Percentiles rank a stretch among this genome's conserved stretches.
Evolutionary conservation across 2,797 vertebrate genomes (phyloP).

Genomic region (Melanotaenia trifasciata): DNA sequence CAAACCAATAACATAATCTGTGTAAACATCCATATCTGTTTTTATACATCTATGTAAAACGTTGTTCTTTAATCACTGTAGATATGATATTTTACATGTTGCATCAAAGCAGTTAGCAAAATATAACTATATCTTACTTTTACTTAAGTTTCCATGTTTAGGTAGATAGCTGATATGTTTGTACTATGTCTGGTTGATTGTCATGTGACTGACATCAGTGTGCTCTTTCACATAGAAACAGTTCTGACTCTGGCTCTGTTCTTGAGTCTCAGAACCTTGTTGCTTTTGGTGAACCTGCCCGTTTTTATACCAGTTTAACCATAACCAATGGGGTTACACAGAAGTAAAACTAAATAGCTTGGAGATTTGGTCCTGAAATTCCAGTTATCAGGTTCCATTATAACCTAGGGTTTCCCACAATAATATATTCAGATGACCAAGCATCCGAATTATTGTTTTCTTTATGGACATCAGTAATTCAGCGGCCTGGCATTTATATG

Average conservation of each 20-base stretch:
- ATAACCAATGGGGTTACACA: background rate
- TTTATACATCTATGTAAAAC: background rate
- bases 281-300: background rate
- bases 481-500: too few species aligned
- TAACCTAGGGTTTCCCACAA: too few species aligned
- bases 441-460: too few species aligned
- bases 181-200: too few species aligned
- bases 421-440: too few species aligned
- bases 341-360: background rate
- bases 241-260: background rate
- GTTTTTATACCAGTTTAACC: too few species aligned
- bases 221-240: background rate
- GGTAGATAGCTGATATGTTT: background rate
- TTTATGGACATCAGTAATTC: too few species aligned
- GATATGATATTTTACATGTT: background rate
- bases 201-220: too few species aligned
- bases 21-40: too few species aligned
- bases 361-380: background rate
- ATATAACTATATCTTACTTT: too few species aligned
- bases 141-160: background rate
- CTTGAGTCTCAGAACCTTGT: background rate
- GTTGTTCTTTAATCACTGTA: background rate
- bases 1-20: background rate
- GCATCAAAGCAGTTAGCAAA: background rate
- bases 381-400: background rate